These are phyloP conservation scores for Entomyzon cyanotis DNA, from an alignment of 2,113 vertebrate species.

Conservation along the genomic window DNA sequence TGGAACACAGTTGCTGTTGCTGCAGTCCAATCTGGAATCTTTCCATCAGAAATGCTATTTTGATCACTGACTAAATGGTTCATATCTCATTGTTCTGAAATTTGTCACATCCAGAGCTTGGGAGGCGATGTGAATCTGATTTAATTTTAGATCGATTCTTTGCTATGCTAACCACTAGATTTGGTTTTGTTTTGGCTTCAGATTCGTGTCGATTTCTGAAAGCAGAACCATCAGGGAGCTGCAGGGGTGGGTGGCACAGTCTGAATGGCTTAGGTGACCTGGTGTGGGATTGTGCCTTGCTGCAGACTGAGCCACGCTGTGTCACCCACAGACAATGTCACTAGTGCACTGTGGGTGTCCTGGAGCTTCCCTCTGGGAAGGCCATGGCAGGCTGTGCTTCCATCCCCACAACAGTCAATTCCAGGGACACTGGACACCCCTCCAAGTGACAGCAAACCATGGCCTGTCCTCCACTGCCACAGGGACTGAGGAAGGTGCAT, in stretches of 20 bases:
- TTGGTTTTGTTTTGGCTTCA: background rate
- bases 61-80: background rate
- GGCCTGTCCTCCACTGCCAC: background rate
- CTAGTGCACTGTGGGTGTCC: background rate
- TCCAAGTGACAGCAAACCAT: background rate
- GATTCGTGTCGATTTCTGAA: background rate
- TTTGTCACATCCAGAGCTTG: background rate
- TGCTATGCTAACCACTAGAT: background rate
- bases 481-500: background rate
- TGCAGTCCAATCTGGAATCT: conserved; percentile 18
- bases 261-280: background rate
- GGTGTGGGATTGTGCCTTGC: background rate
- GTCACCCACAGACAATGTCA: background rate
- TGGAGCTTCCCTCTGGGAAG: background rate
- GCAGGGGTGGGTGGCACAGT: background rate
- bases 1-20: conserved; percentile 44
- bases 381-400: background rate
- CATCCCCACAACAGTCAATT: accelerated
- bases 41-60: conserved; percentile 48
- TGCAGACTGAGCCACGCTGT: background rate
- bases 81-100: conserved; percentile 18
- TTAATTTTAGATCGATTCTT: conserved; percentile 21
- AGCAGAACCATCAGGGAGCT: background rate
- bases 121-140: background rate
- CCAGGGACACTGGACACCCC: background rate